Conservation (phyloP, 1,140 invertebrate species). For the Adoxophyes honmai region DNA sequence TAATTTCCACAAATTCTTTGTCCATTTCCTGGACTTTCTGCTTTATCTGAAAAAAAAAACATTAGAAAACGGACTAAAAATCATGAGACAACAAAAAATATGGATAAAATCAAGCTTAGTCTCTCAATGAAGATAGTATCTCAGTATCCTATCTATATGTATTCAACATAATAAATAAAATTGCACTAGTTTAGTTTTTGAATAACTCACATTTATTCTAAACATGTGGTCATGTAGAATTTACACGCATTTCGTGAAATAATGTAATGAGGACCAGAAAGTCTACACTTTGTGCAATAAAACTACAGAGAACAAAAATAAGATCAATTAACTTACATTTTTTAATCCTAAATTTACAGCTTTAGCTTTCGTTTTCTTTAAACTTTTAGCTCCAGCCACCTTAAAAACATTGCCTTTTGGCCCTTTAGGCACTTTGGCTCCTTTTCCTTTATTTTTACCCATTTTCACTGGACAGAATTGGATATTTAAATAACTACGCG, state of each 20-base stretch:
- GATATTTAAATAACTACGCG: too few species aligned
- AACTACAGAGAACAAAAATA: slow-evolving; percentile 8
- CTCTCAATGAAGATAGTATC: too few species aligned
- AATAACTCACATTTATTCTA: too few species aligned
- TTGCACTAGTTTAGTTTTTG: too few species aligned
- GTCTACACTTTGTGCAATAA: neutral
- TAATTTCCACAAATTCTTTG: slow-evolving; percentile 58
- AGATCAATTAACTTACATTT: slow-evolving; percentile 45
- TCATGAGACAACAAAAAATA: neutral
- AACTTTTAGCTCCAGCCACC: slow-evolving; percentile 68
- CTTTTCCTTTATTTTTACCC: slow-evolving; percentile 62
- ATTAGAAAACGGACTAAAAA: neutral
- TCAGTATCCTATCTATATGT: too few species aligned
- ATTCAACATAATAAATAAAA: too few species aligned
- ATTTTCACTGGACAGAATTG: slow-evolving; percentile 23
- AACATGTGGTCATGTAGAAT: too few species aligned
- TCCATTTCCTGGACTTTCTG: slow-evolving; percentile 66
- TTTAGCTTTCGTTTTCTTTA: slow-evolving; percentile 69
- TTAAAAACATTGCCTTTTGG: slow-evolving; percentile 63
- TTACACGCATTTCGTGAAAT: too few species aligned
- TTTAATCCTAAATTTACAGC: slow-evolving; percentile 65
- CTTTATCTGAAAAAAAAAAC: slow-evolving; percentile 53
- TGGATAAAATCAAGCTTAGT: too few species aligned
- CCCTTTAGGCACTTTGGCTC: slow-evolving; percentile 42
- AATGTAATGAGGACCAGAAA: too few species aligned